These are phyloP conservation scores for Echinarachnius parma DNA, from an alignment of 53 echinoderm and acorn worm species.

Conservation along the genomic window DNA sequence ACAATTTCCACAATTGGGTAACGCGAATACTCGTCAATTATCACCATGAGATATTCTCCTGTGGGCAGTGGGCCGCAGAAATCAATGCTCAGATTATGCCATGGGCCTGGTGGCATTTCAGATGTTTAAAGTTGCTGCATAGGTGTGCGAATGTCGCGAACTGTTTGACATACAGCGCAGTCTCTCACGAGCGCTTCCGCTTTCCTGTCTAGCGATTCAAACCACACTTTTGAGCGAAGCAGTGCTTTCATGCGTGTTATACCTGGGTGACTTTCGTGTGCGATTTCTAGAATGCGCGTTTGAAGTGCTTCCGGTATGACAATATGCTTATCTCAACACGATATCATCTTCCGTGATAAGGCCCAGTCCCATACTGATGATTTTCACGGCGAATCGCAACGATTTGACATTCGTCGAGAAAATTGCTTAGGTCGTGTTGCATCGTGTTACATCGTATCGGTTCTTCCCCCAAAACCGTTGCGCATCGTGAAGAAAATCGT, in stretches of 20 bases:
- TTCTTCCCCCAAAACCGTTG: too few relatives aligned
- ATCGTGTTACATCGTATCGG: too few relatives aligned
- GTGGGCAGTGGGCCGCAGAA: conserved; percentile 39
- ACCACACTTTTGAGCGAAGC: background rate
- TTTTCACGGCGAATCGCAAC: too few relatives aligned
- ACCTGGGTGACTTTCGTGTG: conserved; percentile 26
- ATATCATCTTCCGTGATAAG: too few relatives aligned
- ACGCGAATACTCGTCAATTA: conserved; percentile 45
- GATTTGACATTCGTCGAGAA: too few relatives aligned
- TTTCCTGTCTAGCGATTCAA: background rate
- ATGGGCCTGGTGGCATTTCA: conserved; percentile 27
- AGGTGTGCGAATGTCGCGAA: conserved; percentile 10
- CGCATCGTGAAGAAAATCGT: too few relatives aligned
- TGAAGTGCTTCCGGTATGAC: conserved; percentile 8
- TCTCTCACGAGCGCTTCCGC: conserved; percentile 5
- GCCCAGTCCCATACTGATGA: too few relatives aligned
- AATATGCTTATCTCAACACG: too few relatives aligned
- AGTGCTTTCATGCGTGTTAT: background rate
- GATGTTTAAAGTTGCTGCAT: conserved; percentile 15
- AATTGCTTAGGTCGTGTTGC: too few relatives aligned
- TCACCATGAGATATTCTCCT: conserved; percentile 41
- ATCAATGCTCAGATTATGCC: conserved; percentile 43
- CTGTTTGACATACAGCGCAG: conserved; percentile 21
- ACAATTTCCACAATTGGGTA: conserved; percentile 50
- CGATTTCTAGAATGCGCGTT: conserved; percentile 5